Percentiles rank a stretch among this genome's conserved stretches.
phyloP scores from a whole-genome alignment of 2,888 invertebrate genomes.

The Drosophila stalkeri region DNA sequence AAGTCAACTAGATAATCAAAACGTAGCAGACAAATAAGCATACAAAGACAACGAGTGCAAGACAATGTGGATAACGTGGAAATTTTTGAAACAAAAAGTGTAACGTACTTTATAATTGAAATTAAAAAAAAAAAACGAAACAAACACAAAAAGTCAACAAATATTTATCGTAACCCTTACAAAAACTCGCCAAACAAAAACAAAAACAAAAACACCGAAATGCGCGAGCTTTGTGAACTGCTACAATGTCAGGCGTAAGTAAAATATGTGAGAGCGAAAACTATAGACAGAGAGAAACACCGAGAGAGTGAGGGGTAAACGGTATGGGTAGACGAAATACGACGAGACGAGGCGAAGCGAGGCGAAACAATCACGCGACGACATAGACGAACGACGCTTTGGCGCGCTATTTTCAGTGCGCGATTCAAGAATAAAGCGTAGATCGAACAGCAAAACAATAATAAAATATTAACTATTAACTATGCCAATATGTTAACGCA shows the following conservation, averaged over 20 bases:
- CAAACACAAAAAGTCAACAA: constrained; percentile 26
- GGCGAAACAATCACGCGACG: constrained; percentile 6
- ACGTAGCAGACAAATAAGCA: constrained; percentile 8
- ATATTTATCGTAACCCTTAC: constrained; percentile 25
- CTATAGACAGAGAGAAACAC: too few relatives aligned
- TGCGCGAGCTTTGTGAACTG: constrained; percentile 54
- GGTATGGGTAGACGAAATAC: not conserved
- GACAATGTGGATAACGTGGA: constrained; percentile 42
- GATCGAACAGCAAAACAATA: constrained; percentile 16
- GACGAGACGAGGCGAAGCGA: not conserved
- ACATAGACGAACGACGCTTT: constrained; percentile 20
- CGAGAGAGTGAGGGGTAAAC: not conserved
- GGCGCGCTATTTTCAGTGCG: constrained; percentile 22
- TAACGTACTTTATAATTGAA: constrained; percentile 50
- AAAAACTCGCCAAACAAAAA: constrained; percentile 28
- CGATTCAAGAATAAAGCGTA: constrained; percentile 23
- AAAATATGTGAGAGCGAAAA: constrained; percentile 6
- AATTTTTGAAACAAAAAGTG: constrained; percentile 49
- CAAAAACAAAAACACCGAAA: constrained; percentile 20
- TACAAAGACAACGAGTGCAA: not conserved
- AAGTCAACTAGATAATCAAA: constrained; percentile 13
- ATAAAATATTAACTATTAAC: constrained; percentile 10
- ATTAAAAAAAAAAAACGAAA: constrained; percentile 8
- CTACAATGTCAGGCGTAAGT: constrained; percentile 54
- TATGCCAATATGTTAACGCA: constrained; percentile 22